phyloP scores from a whole-genome alignment of 1,140 invertebrate species.

The Bombus vancouverensis region DNA sequence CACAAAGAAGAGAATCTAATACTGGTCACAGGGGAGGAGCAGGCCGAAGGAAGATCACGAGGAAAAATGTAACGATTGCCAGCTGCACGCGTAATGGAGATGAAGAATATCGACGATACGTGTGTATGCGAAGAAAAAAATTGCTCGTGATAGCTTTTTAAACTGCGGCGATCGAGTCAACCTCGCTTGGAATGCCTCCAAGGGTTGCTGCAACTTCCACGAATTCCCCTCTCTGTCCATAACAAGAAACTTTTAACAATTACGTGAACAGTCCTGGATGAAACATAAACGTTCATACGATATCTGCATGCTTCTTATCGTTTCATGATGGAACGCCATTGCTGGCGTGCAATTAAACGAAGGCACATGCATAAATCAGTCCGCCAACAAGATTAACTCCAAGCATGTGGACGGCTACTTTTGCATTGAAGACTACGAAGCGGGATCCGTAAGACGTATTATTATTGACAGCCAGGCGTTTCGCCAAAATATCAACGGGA shows the following conservation, averaged over 20 bases:
- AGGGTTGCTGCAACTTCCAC: neutral
- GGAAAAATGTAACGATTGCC: neutral
- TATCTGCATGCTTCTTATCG: neutral
- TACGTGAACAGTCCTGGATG: neutral
- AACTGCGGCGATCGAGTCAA: neutral
- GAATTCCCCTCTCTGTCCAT: neutral
- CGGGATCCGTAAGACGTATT: neutral
- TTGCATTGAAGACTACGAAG: neutral
- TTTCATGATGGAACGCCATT: conserved; percentile 1
- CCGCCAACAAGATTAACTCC: conserved; percentile 21
- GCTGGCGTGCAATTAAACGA: neutral
- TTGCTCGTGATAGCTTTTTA: neutral
- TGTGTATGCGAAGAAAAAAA: neutral
- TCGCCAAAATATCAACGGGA: conserved; percentile 2
- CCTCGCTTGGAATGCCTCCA: conserved; percentile 6
- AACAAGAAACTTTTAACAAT: conserved; percentile 1
- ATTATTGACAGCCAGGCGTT: conserved; percentile 3
- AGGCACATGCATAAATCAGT: neutral
- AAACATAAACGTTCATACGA: neutral
- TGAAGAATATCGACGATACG: neutral
- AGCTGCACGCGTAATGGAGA: neutral
- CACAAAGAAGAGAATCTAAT: neutral
- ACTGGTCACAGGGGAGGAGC: neutral
- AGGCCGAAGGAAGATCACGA: neutral
- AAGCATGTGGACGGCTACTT: neutral